phyloP scores from a whole-genome alignment of 2,888 invertebrate genomes.

The Cerastis rubricosa region DNA sequence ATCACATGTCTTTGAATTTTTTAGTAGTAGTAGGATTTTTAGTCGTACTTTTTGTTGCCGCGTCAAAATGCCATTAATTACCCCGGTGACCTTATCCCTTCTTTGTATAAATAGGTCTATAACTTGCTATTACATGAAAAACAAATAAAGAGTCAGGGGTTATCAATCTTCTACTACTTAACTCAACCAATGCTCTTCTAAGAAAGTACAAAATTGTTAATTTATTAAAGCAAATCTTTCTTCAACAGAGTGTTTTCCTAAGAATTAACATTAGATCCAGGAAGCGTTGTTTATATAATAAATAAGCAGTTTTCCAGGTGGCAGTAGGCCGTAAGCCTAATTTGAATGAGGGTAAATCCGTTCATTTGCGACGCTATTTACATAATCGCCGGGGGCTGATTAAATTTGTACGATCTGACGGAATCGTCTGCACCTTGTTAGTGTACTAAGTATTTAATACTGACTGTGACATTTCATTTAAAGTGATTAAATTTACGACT shows the following conservation, averaged over 20 bases:
- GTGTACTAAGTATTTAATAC: constrained; percentile 44
- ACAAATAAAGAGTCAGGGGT: too few species aligned
- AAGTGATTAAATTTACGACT: constrained; percentile 29
- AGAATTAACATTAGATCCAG: constrained; percentile 39
- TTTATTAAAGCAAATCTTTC: constrained; percentile 24
- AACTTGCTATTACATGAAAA: too few species aligned
- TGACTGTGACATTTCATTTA: constrained; percentile 25
- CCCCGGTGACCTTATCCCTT: too few species aligned
- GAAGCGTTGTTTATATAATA: constrained; percentile 65
- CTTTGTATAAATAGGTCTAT: too few species aligned
- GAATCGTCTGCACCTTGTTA: constrained; percentile 64
- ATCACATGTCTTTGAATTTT: too few species aligned
- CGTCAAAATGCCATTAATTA: too few species aligned
- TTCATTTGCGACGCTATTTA: constrained; percentile 81
- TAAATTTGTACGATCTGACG: constrained; percentile 80
- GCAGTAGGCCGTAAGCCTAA: constrained; percentile 76
- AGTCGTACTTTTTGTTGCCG: too few species aligned
- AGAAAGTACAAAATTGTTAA: constrained; percentile 4
- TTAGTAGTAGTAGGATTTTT: too few species aligned
- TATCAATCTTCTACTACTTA: neutral
- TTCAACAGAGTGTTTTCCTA: constrained; percentile 13
- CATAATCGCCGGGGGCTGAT: constrained; percentile 86
- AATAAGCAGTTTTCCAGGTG: constrained; percentile 72
- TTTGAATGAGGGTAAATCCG: constrained; percentile 83
- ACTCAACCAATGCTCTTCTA: neutral